Base-by-base conservation (phyloP, 2,888 invertebrate genomes). In the Cremastinae sp. region DNA sequence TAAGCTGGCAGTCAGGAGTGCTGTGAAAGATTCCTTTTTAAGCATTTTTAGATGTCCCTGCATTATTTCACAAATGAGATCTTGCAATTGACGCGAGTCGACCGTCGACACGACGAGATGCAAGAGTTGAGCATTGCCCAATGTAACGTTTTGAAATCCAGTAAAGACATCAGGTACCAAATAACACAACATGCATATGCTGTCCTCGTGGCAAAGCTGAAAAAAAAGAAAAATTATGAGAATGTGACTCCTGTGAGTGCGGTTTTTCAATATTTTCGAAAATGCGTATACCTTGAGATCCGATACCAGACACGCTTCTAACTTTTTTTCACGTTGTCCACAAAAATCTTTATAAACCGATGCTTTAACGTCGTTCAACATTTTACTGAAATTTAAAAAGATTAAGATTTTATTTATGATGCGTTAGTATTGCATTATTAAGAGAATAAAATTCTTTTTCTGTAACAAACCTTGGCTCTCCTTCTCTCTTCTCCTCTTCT, bases 141-240 rank as follows among this genome's bases (percentile, higher is more conserved):
- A 93, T 49, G 96, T 95, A 85, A 95, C 94, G 82, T 94, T 94
- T 86, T 96, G 95, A 90, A 97, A 98, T 90, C 96, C 96, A 86
- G 95, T 93, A 90, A 96, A 98, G 76, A 98, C 93, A 89, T 97
- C 97, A 59, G 98, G 97, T 88, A 98, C 93, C 83, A 99, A 92
- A 94, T 96, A 98, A 86, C 97, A 95, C 90, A 98, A 94, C 89
- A 98, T 92, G 86, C 95, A 93, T 59, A 96, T 94, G 91, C 97
- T 97, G 88, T 95, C 95, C 88, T 96, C 95, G 89, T 97, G 97
- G 88, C 98, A 96, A 78, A 94, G 92, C 92, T 93, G 85, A 22
- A 90, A 87, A 58, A 69, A 64, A 43, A 75, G 18, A 35, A 72
- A 53, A 56, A 16, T 35, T 16, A 56, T 37, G 8, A 9, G 0